These are phyloP conservation scores for Apeira syringaria DNA, from an alignment of 2,888 invertebrate species.

Conservation along the genomic window DNA sequence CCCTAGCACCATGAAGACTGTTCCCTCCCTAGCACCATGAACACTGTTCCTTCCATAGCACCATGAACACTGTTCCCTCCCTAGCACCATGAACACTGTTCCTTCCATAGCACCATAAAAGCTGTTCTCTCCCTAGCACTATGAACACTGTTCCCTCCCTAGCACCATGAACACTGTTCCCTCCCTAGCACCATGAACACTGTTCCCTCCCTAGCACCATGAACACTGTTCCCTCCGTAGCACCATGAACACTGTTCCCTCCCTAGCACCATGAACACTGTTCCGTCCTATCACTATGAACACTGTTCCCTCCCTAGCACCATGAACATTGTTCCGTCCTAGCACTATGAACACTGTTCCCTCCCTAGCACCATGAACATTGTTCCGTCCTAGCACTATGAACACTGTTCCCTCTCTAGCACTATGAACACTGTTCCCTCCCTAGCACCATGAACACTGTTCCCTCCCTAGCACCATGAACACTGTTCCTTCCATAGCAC, in stretches of 20 bases:
- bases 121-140: no score
- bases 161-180: constrained; percentile 24
- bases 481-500: constrained; percentile 20
- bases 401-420: no score
- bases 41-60: no score
- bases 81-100: constrained; percentile 22
- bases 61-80: constrained; percentile 25
- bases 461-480: no score
- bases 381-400: constrained; percentile 11
- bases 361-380: constrained; percentile 12
- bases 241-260: constrained; percentile 27
- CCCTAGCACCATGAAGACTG: constrained; percentile 19
- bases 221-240: no score
- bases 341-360: constrained; percentile 28
- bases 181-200: constrained; percentile 12
- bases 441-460: not conserved
- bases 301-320: constrained; percentile 20
- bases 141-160: constrained; percentile 25
- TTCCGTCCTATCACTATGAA: no score
- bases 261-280: not conserved
- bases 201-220: constrained; percentile 11
- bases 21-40: constrained; percentile 3
- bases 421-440: constrained; percentile 26
- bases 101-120: not conserved
- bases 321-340: no score